Evolutionary conservation across 35 echinoderm and acorn worm genomes (phyloP).

Genomic region (Eucidaris tribuloides): DNA sequence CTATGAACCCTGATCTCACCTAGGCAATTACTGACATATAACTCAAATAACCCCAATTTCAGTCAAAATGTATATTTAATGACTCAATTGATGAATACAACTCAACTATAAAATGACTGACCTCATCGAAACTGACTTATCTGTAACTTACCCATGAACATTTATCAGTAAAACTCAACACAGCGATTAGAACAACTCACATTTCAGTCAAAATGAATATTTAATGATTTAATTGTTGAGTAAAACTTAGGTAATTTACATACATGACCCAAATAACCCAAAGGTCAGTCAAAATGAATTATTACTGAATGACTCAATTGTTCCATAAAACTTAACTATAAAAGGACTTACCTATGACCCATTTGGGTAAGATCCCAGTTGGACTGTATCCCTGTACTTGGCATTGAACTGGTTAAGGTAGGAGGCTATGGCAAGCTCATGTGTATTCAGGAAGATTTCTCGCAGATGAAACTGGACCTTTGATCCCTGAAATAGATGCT

Average conservation of each 20-base stretch:
- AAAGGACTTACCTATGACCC: constrained; percentile 55
- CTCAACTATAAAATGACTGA: too few species aligned
- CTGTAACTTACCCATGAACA: too few species aligned
- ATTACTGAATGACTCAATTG: background rate
- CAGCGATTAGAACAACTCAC: too few species aligned
- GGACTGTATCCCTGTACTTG: constrained; percentile 66
- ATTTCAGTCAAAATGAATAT: too few species aligned
- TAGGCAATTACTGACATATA: too few species aligned
- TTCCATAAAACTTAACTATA: background rate
- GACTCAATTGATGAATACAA: too few species aligned
- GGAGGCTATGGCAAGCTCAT: constrained; percentile 56
- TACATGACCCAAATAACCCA: background rate
- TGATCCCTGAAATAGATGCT: constrained; percentile 63
- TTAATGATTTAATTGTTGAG: too few species aligned
- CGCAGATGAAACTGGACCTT: constrained; percentile 60
- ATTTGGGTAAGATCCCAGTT: constrained; percentile 88
- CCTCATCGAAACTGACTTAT: too few species aligned
- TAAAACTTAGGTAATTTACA: background rate
- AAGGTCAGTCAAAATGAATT: background rate
- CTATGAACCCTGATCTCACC: too few species aligned
- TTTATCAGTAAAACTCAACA: too few species aligned
- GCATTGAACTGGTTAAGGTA: constrained; percentile 85
- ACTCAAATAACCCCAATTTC: too few species aligned
- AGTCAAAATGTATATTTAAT: too few species aligned
- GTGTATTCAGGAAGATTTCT: constrained; percentile 67